Base-by-base conservation (phyloP, 2,797 vertebrate genomes). In the Merluccius polli region DNA sequence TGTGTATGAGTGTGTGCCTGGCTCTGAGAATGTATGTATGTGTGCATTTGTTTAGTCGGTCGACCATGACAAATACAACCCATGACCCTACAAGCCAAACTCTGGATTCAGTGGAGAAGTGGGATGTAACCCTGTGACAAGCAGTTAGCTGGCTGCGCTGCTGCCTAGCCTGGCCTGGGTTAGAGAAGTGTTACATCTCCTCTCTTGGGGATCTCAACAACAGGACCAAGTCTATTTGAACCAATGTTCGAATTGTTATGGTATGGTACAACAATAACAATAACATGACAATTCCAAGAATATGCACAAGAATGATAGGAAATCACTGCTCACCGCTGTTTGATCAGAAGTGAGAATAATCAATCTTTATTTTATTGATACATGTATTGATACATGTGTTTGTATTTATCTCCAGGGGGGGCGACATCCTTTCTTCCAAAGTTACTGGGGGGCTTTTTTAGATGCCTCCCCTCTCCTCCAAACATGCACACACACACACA, bases 41-140 rank as follows among this genome's bases (percentile, higher is more conserved):
- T 74, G 11, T 29, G n/a, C 13, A 4, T 71, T 73, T 77, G 73
- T 85, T 84, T 70, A 78, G 72, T 73, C 78, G 79, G 71, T 84
- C 48, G n/a, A 59, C 18, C 21, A n/a, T 59, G 21, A 59, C 7
- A 59, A 24, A n/a, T 21, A 59, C 52, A 59, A 59, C 4, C 52
- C 74, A 73, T 81, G 74, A 84, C 78, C 78, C 35, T 24, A 69
- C 52, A 75, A 74, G 78, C 44, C 71, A 8, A n/a, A 59, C 52
- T 59, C 52, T 59, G 52, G 52, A 24, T 21, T 59, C 52, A 59
- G 52, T 59, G 52, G 52, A 59, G 52, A 59, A 24, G 21, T n/a
- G 8, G 21, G 52, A 59, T n/a, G 21, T 24, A 52, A 3, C 18
- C 44, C 18, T 18, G 18, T 59, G 52, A 59, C 18, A 5, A 48